These are phyloP conservation scores for Ophthalmotilapia sp. DNA, from an alignment of 2,113 vertebrate species.

Conservation along the genomic window DNA sequence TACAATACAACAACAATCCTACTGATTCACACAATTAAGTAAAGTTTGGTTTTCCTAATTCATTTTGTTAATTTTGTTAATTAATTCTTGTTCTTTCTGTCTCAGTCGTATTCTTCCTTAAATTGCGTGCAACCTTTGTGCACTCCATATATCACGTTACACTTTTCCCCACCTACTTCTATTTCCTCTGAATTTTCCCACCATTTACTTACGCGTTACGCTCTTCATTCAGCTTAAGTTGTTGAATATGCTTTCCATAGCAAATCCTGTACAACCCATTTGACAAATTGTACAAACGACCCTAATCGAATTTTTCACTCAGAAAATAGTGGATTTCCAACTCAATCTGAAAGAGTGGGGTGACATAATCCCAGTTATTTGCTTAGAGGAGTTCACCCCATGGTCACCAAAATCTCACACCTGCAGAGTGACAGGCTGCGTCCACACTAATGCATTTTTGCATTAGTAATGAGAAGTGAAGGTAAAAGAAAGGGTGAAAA, in stretches of 20 bases:
- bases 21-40: background rate
- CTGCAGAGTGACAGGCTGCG: background rate
- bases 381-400: slow-evolving; percentile 36
- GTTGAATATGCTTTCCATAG: background rate
- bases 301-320: slow-evolving; percentile 22
- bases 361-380: slow-evolving; percentile 41
- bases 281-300: slow-evolving; percentile 24
- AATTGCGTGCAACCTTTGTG: background rate
- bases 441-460: background rate
- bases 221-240: background rate
- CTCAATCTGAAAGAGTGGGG: slow-evolving; percentile 52
- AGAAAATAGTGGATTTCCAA: slow-evolving; percentile 25
- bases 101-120: background rate
- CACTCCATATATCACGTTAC: background rate
- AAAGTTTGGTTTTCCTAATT: background rate
- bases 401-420: slow-evolving; percentile 50
- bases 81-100: background rate
- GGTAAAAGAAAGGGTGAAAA: background rate
- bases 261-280: background rate
- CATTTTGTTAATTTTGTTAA: background rate
- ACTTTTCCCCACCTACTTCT: background rate
- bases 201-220: background rate
- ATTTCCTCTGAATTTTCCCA: background rate
- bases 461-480: background rate
- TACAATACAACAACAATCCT: background rate